Evolutionary conservation across 2,797 vertebrate genomes (phyloP), one percentile per base, ranked within the genome.

Genomic region (Gadopsis bispinosus): DNA sequence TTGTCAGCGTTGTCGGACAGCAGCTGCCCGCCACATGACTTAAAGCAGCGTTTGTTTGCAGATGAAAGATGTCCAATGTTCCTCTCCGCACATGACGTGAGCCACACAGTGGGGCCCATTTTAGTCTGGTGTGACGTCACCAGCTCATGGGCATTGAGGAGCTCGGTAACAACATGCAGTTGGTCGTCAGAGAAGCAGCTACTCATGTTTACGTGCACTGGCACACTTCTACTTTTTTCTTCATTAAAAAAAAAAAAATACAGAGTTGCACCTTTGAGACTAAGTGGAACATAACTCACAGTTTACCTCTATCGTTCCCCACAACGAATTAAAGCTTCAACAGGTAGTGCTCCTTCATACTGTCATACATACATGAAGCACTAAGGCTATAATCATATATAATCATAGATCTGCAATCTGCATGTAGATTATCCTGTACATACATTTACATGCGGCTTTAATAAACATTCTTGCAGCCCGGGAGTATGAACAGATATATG

Each of bases 21-120:
- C 78, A 87, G 83, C 65, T 83, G 81, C 58, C 75, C 58, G 81
- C 84, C 88, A 73, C 79, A 83, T 92, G 88, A 90, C 85, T 86
- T 9, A 0, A 37, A 62, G 69, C 69, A 26, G 54, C 7, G 2
- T 64, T 72, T 47, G 73, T 70, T 75, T 78, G 65, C 79, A 68
- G 81, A 79, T 73, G 65, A 79, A 68, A 71, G 26, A 73, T 43
- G 70, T 80, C 59, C 37, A 31, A 71, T 11, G 47, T 70, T 63
- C 20, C 13, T 41, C 62, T 56, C 63, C 62, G 60, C 69, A 56
- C 71, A 55, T 90, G 80, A 83, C 73, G 37, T 39, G 16, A 64
- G 54, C 17, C n/a, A 9, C 22, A 69, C 63, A 72, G 72, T 33
- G 45, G 66, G 74, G 67, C 59, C 65, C 69, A 29, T 85, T 87